These are phyloP conservation scores for Caranx ignobilis DNA, from an alignment of 2,113 vertebrate genomes.

Conservation along the genomic window DNA sequence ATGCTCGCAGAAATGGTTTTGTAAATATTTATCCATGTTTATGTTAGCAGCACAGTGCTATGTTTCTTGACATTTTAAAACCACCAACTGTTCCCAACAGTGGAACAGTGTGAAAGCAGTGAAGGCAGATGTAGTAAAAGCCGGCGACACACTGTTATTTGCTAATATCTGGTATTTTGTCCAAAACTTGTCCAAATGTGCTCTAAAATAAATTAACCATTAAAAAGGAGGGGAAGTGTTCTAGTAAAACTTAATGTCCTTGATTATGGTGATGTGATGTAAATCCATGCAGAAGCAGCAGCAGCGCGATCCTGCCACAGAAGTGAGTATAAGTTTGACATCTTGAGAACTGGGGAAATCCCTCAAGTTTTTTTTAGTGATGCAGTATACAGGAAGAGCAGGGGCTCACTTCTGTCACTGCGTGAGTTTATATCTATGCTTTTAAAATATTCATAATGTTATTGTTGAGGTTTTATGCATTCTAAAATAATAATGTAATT, in stretches of 20 bases:
- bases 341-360: slow-evolving; percentile 26
- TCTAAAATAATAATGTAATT: not conserved
- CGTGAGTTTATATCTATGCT: not conserved
- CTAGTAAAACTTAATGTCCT: slow-evolving; percentile 11
- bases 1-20: not conserved
- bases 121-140: not conserved
- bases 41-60: not conserved
- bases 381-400: not conserved
- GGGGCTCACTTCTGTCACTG: not conserved
- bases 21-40: too few species aligned
- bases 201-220: not conserved
- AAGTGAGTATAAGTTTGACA: not conserved
- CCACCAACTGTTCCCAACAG: not conserved
- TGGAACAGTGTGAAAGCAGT: not conserved
- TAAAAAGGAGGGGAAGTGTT: slow-evolving; percentile 1
- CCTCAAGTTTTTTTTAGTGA: slow-evolving; percentile 10
- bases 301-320: not conserved
- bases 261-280: slow-evolving; percentile 32
- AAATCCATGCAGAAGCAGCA: slow-evolving; percentile 26
- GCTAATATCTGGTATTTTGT: not conserved
- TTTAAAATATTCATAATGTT: not conserved
- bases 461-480: not conserved
- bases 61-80: not conserved
- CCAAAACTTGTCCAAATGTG: not conserved
- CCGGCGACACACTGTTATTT: not conserved